Conservation (phyloP, 2,113 vertebrate species). For the Toxostoma redivivum region DNA sequence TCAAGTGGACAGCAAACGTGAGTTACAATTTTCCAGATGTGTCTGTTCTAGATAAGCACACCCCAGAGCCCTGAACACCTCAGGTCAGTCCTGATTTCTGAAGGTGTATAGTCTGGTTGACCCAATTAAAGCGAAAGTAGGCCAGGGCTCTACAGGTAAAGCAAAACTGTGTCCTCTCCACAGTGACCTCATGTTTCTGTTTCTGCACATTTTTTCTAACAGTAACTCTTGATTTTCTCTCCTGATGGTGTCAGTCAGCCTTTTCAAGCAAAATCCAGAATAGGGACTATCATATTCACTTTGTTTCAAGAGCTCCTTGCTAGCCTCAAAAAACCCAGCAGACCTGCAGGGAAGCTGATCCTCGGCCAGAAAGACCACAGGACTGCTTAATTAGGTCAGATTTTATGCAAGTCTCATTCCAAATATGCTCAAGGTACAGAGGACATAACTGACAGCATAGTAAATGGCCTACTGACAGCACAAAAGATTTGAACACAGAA, state of each 20-base stretch:
- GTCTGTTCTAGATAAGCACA: background rate
- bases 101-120: background rate
- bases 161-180: background rate
- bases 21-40: background rate
- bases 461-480: background rate
- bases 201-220: background rate
- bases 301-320: background rate
- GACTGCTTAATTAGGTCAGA: conserved; percentile 25
- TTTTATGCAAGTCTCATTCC: conserved; percentile 14
- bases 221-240: background rate
- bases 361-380: background rate
- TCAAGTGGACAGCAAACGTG: background rate
- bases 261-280: background rate
- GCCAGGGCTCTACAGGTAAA: conserved; percentile 29
- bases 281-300: background rate
- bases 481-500: background rate
- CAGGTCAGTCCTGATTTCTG: background rate
- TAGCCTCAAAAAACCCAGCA: background rate
- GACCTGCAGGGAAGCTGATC: background rate
- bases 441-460: background rate
- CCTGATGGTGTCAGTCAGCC: background rate
- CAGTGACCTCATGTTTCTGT: background rate
- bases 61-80: background rate
- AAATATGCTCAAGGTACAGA: background rate
- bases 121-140: conserved; percentile 31